Evolutionary conservation across 1,140 invertebrate species (phyloP).

Genomic region (Microvelia longipes): DNA sequence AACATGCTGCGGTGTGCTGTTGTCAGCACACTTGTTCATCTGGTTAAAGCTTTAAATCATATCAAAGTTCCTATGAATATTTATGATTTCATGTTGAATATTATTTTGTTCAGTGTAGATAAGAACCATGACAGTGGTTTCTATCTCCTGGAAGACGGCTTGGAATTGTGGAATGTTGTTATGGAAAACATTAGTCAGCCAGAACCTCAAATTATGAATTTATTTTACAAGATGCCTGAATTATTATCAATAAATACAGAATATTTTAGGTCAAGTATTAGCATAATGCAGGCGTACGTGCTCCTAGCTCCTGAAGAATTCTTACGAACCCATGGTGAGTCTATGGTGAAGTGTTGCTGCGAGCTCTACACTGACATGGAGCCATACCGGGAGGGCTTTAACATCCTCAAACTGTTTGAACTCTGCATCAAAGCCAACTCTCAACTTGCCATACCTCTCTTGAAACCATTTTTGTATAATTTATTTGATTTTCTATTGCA

Average conservation of each 20-base stretch:
- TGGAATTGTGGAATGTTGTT: conserved; percentile 74
- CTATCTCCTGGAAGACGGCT: conserved; percentile 80
- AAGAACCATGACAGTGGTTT: conserved; percentile 62
- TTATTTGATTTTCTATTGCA: neutral
- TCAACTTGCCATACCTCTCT: neutral
- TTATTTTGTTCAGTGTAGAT: conserved; percentile 67
- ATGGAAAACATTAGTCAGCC: conserved; percentile 54
- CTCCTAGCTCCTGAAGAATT: conserved; percentile 66
- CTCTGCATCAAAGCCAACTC: neutral
- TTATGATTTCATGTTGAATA: conserved; percentile 51
- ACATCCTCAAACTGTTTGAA: neutral
- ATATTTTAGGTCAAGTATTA: conserved; percentile 56
- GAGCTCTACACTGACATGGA: neutral
- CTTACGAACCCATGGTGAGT: conserved; percentile 30
- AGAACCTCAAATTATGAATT: conserved; percentile 45
- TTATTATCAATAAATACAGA: conserved; percentile 60
- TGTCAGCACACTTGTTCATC: conserved; percentile 64
- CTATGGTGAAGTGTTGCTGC: neutral
- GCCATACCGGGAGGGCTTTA: neutral
- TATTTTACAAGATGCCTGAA: conserved; percentile 56
- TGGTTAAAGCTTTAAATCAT: conserved; percentile 51
- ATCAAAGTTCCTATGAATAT: conserved; percentile 37
- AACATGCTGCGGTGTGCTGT: conserved; percentile 85
- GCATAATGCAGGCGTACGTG: conserved; percentile 68
- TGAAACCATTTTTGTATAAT: neutral